Base-by-base conservation (phyloP, 2,113 vertebrate species). In the Catagonus wagneri region DNA sequence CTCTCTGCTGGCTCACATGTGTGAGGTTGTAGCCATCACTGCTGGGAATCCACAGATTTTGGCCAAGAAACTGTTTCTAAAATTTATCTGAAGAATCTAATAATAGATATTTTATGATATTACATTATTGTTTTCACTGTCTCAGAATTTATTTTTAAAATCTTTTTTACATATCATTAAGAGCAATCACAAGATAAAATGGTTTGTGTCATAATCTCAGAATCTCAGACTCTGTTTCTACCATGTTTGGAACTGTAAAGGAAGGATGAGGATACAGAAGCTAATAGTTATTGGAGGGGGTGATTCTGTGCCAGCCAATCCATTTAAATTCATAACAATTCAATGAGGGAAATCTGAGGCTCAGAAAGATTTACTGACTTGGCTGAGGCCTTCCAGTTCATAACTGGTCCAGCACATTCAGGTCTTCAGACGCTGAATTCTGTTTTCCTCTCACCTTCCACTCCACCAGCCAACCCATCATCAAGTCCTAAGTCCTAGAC, bases 111-210 rank as follows among this genome's bases (percentile, higher is more conserved):
- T 80, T 79, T 71, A 71, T 58, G 13, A 58, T 3, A 29, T 44
- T 8, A 61, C 6, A 81, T 61, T 44, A 50, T 56, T 34, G 0
- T 69, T 79, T 83, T 69, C 19, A 58, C 83, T 79, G 61, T 50
- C 50, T 71, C 32, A 60, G 20, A 80, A 83, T 87, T 86, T 76
- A 89, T 86, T 89, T 81, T 94, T 90, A 74, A 32, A 44, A 65
- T 84, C 20, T 85, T 61, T 0, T 91, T 29, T 93, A 23, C 25
- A 10, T 89, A 56, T 66, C 29, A 50, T 32, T 88, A 39, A 65
- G 36, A 75, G 7, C 25, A 74, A 29, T 19, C 50, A 25, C 7
- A 36, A 78, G 66, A 27, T 61, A 89, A 78, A 85, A 76, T 65
- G 25, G 44, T 16, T 16, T 29, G 7, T 65, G 15, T 71, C 58